Conservation (phyloP, 2,888 invertebrate genomes). For the Drosophila sordidula region DNA sequence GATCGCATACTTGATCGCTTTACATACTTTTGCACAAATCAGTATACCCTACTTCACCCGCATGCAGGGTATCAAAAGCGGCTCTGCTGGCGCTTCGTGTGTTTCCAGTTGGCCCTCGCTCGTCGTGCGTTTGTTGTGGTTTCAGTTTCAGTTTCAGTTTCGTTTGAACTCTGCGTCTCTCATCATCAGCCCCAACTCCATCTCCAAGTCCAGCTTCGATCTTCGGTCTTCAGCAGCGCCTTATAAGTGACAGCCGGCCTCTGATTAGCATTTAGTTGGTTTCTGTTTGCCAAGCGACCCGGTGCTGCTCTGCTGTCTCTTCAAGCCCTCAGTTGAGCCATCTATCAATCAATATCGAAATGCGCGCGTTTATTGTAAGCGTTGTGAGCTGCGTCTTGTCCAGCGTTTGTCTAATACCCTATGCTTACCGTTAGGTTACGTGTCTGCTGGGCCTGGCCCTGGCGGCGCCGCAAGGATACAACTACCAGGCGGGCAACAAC, state of each 20-base stretch:
- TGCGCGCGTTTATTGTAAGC: slow-evolving; percentile 83
- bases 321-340: slow-evolving; percentile 6
- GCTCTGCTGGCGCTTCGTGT: slow-evolving; percentile 31
- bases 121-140: slow-evolving; percentile 45
- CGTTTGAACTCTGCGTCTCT: slow-evolving; percentile 43
- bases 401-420: slow-evolving; percentile 14
- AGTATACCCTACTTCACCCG: neutral
- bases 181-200: slow-evolving; percentile 27
- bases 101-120: slow-evolving; percentile 26
- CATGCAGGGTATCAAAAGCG: slow-evolving; percentile 22
- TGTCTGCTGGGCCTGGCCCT: slow-evolving; percentile 69
- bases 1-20: no score
- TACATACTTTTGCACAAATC: neutral
- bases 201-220: slow-evolving; percentile 10
- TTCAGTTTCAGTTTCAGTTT: slow-evolving; percentile 62
- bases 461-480: slow-evolving; percentile 82
- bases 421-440: slow-evolving; percentile 62
- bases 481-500: slow-evolving; percentile 61
- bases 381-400: neutral
- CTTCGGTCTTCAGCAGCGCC: slow-evolving; percentile 25
- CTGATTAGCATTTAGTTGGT: slow-evolving; percentile 84
- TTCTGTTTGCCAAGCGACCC: slow-evolving; percentile 76
- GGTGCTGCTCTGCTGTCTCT: slow-evolving; percentile 47
- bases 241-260: slow-evolving; percentile 80
- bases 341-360: slow-evolving; percentile 42